Evolutionary conservation across 2,797 vertebrate species (phyloP).

Genomic region (Discoglossus pictus): DNA sequence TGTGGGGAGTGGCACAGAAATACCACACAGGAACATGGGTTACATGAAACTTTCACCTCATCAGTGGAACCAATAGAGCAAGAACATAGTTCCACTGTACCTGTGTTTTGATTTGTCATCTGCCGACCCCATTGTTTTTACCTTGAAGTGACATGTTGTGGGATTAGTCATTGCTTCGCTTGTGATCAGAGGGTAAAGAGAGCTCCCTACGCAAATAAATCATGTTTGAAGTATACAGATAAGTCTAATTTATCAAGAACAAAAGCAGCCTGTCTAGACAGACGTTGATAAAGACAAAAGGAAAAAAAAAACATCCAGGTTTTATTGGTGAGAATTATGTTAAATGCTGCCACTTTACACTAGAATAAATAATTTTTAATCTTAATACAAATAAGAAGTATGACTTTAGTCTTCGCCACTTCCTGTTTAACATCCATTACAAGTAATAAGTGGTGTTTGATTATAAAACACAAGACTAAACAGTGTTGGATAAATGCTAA

Average conservation of each 20-base stretch:
- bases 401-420: too few species aligned
- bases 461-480: too few species aligned
- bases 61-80: constrained; percentile 1
- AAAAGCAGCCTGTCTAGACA: constrained; percentile 35
- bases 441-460: too few species aligned
- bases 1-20: constrained; percentile 32
- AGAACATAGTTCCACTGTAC: constrained; percentile 7
- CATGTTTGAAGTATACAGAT: constrained; percentile 32
- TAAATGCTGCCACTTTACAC: background rate
- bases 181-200: constrained; percentile 37
- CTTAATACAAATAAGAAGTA: background rate
- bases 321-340: constrained; percentile 18
- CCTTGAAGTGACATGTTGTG: constrained; percentile 44
- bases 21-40: constrained; percentile 33
- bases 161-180: constrained; percentile 38
- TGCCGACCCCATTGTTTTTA: constrained; percentile 28
- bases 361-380: background rate
- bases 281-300: constrained; percentile 12
- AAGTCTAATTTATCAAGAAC: constrained; percentile 36
- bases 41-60: constrained; percentile 42
- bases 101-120: constrained; percentile 29
- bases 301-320: constrained; percentile 1
- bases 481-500: too few species aligned
- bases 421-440: too few species aligned
- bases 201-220: constrained; percentile 23